phyloP scores from a whole-genome alignment of 2,888 invertebrate genomes.

The Timema cristinae region DNA sequence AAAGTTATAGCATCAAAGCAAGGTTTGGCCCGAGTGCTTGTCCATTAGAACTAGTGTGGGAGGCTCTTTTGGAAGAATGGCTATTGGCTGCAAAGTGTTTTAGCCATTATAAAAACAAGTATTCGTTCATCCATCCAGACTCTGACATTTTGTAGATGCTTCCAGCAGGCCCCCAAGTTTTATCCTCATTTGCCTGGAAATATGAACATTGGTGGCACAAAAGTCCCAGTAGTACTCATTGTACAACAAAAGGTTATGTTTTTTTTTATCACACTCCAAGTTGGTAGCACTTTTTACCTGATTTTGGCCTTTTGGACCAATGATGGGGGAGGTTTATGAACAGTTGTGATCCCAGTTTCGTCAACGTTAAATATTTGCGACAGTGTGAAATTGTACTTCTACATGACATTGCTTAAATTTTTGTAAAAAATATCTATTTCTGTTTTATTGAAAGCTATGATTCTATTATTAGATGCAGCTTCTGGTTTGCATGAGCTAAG shows the following conservation, averaged over 20 bases:
- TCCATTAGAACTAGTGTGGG: not conserved
- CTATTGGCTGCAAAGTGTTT: slow-evolving; percentile 1
- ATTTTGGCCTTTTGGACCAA: not conserved
- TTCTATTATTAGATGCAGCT: not conserved
- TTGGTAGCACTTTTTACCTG: not conserved
- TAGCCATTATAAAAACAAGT: not conserved
- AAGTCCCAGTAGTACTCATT: slow-evolving; percentile 11
- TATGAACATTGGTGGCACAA: slow-evolving; percentile 4
- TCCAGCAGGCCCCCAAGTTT: slow-evolving; percentile 1
- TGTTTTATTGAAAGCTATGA: not conserved
- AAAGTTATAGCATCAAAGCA: not conserved
- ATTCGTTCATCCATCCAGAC: not conserved
- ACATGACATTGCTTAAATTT: no score
- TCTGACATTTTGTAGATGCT: slow-evolving; percentile 13
- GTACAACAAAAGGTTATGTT: slow-evolving; percentile 9
- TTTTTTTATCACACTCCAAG: not conserved
- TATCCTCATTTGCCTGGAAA: not conserved
- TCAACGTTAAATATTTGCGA: slow-evolving; percentile 2
- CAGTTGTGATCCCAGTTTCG: not conserved
- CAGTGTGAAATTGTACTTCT: not conserved
- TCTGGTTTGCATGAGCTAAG: not conserved
- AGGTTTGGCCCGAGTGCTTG: slow-evolving; percentile 12
- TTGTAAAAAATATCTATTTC: no score
- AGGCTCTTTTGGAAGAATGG: slow-evolving; percentile 6
- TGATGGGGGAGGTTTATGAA: no score